Evolutionary conservation across 2,113 vertebrate genomes (phyloP).

Genomic region (Pampusana beccarii): DNA sequence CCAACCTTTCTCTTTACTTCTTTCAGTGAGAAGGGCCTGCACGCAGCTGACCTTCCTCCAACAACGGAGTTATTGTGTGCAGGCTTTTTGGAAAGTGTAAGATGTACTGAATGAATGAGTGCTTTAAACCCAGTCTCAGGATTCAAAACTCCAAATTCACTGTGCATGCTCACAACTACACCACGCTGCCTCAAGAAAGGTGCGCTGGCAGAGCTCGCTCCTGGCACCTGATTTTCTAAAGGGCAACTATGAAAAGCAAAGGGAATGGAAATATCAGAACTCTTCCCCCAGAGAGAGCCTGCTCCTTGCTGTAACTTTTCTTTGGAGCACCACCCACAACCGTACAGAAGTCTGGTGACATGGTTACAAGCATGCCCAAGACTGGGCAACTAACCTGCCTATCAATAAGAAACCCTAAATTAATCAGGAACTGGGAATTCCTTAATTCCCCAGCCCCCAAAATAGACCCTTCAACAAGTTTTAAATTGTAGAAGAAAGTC

Average conservation of each 20-base stretch:
- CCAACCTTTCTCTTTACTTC: not conserved
- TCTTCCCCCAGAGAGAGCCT: not conserved
- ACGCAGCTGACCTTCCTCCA: not conserved
- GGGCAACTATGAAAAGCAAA: not conserved
- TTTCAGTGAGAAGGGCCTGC: not conserved
- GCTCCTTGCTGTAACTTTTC: not conserved
- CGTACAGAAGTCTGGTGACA: not conserved
- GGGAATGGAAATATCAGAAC: not conserved
- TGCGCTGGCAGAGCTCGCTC: not conserved
- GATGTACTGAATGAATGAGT: not conserved
- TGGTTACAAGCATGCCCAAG: fast-evolving
- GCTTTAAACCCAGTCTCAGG: not conserved
- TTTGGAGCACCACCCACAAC: not conserved
- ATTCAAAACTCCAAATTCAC: not conserved
- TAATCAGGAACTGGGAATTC: not conserved
- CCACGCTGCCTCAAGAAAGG: not conserved
- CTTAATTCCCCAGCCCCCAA: not conserved
- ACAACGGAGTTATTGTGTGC: not conserved
- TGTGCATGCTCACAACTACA: not conserved
- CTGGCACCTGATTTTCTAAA: not conserved
- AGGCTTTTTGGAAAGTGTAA: not conserved
- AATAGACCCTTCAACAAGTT: not conserved
- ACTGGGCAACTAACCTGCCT: not conserved
- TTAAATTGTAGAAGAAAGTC: not conserved
- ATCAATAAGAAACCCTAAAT: not conserved